Evolutionary conservation across 2,888 invertebrate genomes (phyloP).

Genomic region (Macaria liturata): DNA sequence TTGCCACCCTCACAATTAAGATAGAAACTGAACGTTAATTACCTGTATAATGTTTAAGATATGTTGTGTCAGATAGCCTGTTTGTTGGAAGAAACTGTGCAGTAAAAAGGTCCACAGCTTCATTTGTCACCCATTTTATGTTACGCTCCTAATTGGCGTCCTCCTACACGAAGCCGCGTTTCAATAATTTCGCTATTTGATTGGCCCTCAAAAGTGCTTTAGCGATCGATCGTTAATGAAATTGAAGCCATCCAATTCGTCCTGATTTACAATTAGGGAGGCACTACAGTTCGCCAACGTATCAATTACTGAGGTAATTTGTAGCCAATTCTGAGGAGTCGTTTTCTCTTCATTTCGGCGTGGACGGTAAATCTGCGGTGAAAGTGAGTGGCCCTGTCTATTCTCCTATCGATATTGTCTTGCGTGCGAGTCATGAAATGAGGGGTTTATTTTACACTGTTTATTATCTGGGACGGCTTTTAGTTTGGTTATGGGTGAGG

Average conservation of each 20-base stretch:
- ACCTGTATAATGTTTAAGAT: no score
- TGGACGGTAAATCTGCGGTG: slow-evolving; percentile 29
- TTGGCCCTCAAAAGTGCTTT: slow-evolving; percentile 16
- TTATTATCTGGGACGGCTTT: no score
- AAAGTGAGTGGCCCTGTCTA: slow-evolving; percentile 20
- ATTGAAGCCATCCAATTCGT: slow-evolving; percentile 32
- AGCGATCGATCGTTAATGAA: slow-evolving; percentile 31
- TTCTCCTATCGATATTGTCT: slow-evolving; percentile 20
- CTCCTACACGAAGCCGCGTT: slow-evolving; percentile 10
- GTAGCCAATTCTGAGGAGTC: slow-evolving; percentile 35
- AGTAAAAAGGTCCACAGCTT: no score
- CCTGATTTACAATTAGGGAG: slow-evolving; percentile 33
- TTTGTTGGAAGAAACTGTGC: no score
- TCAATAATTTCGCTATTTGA: slow-evolving; percentile 26
- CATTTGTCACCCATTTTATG: slow-evolving; percentile 2
- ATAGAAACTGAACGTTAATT: no score
- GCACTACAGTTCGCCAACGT: slow-evolving; percentile 31
- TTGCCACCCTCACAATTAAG: no score
- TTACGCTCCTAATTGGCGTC: neutral
- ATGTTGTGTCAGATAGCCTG: neutral
- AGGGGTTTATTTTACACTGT: slow-evolving; percentile 3
- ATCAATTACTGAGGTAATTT: slow-evolving; percentile 37
- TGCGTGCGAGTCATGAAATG: slow-evolving; percentile 5
- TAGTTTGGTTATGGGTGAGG: no score
- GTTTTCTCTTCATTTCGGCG: slow-evolving; percentile 36